These are phyloP conservation scores for Danio kyathit DNA, from an alignment of 2,797 vertebrate genomes.

Conservation along the genomic window DNA sequence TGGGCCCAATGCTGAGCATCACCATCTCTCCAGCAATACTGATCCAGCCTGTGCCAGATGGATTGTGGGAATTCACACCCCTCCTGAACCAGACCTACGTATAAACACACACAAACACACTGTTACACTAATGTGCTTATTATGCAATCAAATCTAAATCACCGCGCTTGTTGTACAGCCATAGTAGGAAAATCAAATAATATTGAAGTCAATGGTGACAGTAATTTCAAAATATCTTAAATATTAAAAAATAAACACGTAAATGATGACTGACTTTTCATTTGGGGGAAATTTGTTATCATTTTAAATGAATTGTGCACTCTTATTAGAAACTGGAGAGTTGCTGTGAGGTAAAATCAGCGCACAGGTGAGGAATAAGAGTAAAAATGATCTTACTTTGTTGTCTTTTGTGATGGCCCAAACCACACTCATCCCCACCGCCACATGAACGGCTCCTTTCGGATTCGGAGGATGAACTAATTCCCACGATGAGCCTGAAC, in stretches of 20 bases:
- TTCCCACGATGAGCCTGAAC: constrained; percentile 83
- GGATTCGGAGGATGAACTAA: constrained; percentile 87
- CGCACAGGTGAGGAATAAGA: not conserved
- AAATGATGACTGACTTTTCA: too few species aligned
- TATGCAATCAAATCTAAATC: too few species aligned
- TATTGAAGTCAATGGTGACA: too few species aligned
- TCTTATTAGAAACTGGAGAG: not conserved
- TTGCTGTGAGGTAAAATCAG: not conserved
- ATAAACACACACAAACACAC: constrained; percentile 34
- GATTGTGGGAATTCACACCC: constrained; percentile 94
- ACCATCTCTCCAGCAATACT: constrained; percentile 95
- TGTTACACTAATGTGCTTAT: not conserved
- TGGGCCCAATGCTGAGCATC: constrained; percentile 92
- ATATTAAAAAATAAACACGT: too few species aligned
- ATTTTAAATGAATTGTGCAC: not conserved
- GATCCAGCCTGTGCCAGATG: constrained; percentile 96
- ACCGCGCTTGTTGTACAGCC: too few species aligned
- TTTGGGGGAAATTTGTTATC: too few species aligned
- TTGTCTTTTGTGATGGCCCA: constrained; percentile 96
- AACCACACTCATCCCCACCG: constrained; percentile 90
- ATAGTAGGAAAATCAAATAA: too few species aligned
- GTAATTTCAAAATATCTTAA: too few species aligned
- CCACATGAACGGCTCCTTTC: constrained; percentile 87
- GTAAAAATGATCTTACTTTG: constrained; percentile 81
- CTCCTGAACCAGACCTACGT: constrained; percentile 96